phyloP scores from a whole-genome alignment of 2,113 vertebrate genomes.

The Festucalex cinctus region DNA sequence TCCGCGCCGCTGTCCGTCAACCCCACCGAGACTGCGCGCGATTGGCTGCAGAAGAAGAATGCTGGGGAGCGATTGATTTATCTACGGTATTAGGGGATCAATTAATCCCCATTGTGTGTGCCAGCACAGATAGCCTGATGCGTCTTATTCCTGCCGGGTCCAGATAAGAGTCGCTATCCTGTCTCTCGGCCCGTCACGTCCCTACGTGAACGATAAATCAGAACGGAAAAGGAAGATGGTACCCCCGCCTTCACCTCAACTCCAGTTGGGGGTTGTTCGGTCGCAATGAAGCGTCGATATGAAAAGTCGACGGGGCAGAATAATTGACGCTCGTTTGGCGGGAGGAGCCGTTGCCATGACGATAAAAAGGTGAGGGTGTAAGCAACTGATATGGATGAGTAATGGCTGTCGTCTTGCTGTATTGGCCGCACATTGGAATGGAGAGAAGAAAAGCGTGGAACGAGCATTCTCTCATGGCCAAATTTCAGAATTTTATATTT shows the following conservation, averaged over 20 bases:
- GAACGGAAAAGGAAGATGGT: conserved; percentile 55
- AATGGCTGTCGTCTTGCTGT: neutral
- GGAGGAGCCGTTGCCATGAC: conserved; percentile 44
- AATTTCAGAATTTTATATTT: too few relatives aligned
- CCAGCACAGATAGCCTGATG: conserved; percentile 75
- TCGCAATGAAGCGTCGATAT: conserved; percentile 61
- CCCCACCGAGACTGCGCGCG: conserved; percentile 24
- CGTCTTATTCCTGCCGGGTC: conserved; percentile 75
- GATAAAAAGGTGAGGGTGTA: conserved; percentile 20
- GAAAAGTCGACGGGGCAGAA: conserved; percentile 54
- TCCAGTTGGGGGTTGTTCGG: conserved; percentile 40
- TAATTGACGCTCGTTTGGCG: conserved; percentile 42
- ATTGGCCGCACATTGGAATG: neutral
- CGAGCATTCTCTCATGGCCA: neutral
- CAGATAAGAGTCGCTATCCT: conserved; percentile 67
- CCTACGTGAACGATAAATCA: conserved; percentile 60
- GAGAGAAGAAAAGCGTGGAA: neutral
- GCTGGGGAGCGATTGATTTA: conserved; percentile 72
- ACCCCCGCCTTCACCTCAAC: conserved; percentile 34
- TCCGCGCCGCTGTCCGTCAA: conserved; percentile 53
- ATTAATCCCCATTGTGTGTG: conserved; percentile 82
- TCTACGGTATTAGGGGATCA: conserved; percentile 80
- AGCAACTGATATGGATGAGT: neutral
- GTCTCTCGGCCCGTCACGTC: conserved; percentile 44
- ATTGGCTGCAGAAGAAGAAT: conserved; percentile 64